Conservation (phyloP, 2,797 vertebrate species). For the Pagetopsis macropterus region DNA sequence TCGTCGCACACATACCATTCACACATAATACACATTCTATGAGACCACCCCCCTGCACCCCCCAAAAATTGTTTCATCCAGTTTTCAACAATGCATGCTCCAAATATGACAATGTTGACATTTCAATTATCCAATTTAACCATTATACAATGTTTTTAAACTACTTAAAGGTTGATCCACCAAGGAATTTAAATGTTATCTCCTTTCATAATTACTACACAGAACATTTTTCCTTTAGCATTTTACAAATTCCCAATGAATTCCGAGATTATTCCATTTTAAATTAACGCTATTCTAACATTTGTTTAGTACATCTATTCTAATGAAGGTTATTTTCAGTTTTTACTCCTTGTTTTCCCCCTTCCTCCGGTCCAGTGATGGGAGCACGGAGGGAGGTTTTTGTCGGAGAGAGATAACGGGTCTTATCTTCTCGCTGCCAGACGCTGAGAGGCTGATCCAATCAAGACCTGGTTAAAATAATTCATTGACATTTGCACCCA, state of each 20-base stretch:
- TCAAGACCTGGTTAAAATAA: slow-evolving; percentile 78
- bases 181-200: neutral
- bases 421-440: slow-evolving; percentile 84
- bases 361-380: slow-evolving; percentile 34
- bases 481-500: slow-evolving; percentile 80
- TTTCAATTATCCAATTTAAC: too few species aligned
- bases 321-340: slow-evolving; percentile 7
- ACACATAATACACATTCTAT: too few species aligned
- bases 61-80: too few species aligned
- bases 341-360: slow-evolving; percentile 20
- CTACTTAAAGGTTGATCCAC: too few species aligned
- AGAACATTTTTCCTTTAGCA: neutral
- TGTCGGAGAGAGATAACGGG: slow-evolving; percentile 76
- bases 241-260: neutral
- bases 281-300: neutral
- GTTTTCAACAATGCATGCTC: too few species aligned
- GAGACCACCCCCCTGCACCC: too few species aligned
- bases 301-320: neutral
- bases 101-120: too few species aligned
- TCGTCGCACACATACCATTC: too few species aligned
- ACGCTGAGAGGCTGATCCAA: slow-evolving; percentile 72
- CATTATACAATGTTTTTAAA: too few species aligned
- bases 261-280: neutral
- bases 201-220: neutral
- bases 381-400: slow-evolving; percentile 69